Evolutionary conservation across 2,888 invertebrate genomes (phyloP).

Genomic region (Lithophane leautieri): DNA sequence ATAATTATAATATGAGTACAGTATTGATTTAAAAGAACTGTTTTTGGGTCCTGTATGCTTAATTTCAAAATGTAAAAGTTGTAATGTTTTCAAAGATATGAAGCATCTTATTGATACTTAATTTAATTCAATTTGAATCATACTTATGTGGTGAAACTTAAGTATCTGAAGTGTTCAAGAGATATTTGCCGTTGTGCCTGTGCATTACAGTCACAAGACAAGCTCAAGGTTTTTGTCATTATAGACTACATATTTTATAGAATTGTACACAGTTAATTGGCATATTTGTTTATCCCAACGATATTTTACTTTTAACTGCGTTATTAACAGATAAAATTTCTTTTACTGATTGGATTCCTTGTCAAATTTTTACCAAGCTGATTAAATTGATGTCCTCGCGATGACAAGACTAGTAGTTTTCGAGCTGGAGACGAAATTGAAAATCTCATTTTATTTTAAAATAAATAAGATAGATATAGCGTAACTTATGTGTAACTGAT

Average conservation of each 20-base stretch:
- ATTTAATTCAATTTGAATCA: not conserved
- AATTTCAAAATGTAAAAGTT: not conserved
- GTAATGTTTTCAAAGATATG: not conserved
- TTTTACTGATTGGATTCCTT: conserved; percentile 52
- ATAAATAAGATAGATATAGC: conserved; percentile 71
- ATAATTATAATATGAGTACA: no score
- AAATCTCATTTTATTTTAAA: conserved; percentile 67
- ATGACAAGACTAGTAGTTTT: conserved; percentile 58
- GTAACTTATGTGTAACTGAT: conserved; percentile 77
- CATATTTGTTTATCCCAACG: conserved; percentile 67
- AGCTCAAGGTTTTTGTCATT: conserved; percentile 45
- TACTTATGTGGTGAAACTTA: not conserved
- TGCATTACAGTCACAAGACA: conserved; percentile 17
- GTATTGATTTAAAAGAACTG: not conserved
- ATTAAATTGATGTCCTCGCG: conserved; percentile 36
- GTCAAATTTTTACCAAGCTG: conserved; percentile 5
- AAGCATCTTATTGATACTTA: not conserved
- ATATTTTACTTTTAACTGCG: conserved; percentile 47
- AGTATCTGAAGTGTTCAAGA: conserved; percentile 37
- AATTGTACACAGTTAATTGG: conserved; percentile 50
- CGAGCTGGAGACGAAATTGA: conserved; percentile 58
- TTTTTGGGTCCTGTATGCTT: not conserved
- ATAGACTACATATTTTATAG: conserved; percentile 31
- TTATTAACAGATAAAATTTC: conserved; percentile 27
- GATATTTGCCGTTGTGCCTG: conserved; percentile 8